A percentile compares a stretch with the other conserved stretches of the same genome.
These are phyloP conservation scores for Tachina fera DNA, from an alignment of 2,888 invertebrate genomes.

Conservation along the genomic window DNA sequence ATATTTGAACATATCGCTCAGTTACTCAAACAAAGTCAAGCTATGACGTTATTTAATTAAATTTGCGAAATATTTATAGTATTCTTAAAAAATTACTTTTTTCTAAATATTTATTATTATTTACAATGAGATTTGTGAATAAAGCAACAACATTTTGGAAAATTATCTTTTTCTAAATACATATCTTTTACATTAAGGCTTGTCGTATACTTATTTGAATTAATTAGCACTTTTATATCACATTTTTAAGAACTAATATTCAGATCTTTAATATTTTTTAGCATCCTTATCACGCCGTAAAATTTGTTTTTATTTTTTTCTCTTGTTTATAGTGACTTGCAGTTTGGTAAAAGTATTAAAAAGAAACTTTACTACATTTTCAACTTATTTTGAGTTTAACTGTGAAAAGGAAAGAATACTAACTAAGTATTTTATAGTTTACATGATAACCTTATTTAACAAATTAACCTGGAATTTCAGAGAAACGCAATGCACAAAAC, in stretches of 20 bases:
- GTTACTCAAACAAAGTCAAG: no score
- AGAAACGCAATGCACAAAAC: constrained; percentile 14
- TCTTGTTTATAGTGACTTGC: neutral
- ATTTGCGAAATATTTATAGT: no score
- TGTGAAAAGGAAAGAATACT: neutral
- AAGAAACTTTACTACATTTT: constrained; percentile 36
- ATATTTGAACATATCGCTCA: no score
- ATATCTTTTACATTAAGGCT: no score
- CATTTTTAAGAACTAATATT: neutral
- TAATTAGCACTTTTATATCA: no score
- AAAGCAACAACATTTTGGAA: no score
- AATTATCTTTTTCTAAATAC: no score
- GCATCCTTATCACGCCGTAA: neutral
- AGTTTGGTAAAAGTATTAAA: constrained; percentile 42
- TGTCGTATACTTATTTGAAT: no score
- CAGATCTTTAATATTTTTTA: neutral
- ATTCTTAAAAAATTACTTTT: no score
- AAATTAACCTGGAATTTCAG: constrained; percentile 51
- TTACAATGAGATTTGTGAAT: no score
- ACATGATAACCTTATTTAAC: constrained; percentile 54
- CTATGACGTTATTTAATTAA: no score
- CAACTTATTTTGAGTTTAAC: neutral
- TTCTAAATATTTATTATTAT: no score
- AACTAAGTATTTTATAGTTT: constrained; percentile 37
- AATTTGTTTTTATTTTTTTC: neutral